Percentiles rank a stretch among this genome's conserved stretches.
phyloP scores from a whole-genome alignment of 2,888 invertebrate species.

The Napeogenes inachia region DNA sequence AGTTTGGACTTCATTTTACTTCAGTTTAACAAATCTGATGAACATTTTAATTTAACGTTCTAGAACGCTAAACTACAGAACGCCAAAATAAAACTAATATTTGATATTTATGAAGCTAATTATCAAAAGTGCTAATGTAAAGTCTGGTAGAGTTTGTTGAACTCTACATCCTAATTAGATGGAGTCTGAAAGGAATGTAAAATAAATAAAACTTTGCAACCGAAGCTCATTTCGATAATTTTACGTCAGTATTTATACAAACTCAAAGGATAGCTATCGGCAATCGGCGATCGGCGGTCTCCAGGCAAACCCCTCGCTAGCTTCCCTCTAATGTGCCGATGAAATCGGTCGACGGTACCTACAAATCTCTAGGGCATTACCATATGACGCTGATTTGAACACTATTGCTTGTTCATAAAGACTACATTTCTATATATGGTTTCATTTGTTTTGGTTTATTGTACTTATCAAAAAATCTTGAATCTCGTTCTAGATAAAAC shows the following conservation, averaged over 20 bases:
- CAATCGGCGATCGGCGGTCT: background rate
- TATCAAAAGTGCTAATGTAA: background rate
- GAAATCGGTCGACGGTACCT: slow-evolving; percentile 15
- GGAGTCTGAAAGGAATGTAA: background rate
- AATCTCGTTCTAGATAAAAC: slow-evolving; percentile 20
- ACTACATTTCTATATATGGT: background rate
- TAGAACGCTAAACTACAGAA: background rate
- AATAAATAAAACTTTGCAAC: background rate
- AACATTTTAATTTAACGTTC: background rate
- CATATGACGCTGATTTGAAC: slow-evolving; percentile 4
- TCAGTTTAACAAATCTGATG: background rate
- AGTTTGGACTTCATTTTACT: background rate
- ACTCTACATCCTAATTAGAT: background rate
- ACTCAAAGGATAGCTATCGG: slow-evolving; percentile 4
- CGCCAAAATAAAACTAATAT: background rate
- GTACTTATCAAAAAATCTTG: slow-evolving; percentile 15
- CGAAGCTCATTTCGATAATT: slow-evolving; percentile 5
- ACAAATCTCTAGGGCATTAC: slow-evolving; percentile 17
- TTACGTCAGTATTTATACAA: slow-evolving; percentile 3
- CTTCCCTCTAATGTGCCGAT: slow-evolving; percentile 14
- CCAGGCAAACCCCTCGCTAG: slow-evolving; percentile 6
- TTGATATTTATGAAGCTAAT: background rate
- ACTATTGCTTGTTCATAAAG: slow-evolving; percentile 12
- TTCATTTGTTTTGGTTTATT: slow-evolving; percentile 10
- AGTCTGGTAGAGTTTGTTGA: background rate